Evolutionary conservation across 2,797 vertebrate species (phyloP).

Genomic region (Tympanoctomys barrerae): DNA sequence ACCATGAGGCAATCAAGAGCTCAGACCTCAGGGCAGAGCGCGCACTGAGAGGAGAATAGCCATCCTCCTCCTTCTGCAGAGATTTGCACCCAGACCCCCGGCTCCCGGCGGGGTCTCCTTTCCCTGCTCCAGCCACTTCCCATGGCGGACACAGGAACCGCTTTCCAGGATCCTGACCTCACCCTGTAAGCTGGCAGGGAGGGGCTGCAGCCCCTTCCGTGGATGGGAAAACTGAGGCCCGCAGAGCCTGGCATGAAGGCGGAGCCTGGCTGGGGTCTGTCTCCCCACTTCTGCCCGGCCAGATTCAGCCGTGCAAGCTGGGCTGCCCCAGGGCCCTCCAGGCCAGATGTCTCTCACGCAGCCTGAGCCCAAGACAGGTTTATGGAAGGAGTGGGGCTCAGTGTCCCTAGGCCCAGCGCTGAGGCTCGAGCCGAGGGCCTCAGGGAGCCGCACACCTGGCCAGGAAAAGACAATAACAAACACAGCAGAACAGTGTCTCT

Average conservation of each 20-base stretch:
- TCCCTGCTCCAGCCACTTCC: not conserved
- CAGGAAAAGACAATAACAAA: slow-evolving; percentile 86
- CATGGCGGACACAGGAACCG: accelerated
- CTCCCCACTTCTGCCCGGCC: not conserved
- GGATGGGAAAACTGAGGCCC: not conserved
- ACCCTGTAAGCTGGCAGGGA: not conserved
- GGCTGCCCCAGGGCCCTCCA: not conserved
- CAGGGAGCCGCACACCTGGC: slow-evolving; percentile 51
- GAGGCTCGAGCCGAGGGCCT: not conserved
- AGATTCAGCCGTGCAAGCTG: not conserved
- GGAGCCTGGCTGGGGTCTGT: accelerated
- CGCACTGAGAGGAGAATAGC: not conserved
- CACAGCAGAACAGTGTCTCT: slow-evolving; percentile 92
- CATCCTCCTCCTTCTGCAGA: too few relatives aligned
- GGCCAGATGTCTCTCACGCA: accelerated
- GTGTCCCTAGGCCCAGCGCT: accelerated
- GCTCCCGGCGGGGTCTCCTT: accelerated
- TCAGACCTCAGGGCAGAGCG: accelerated
- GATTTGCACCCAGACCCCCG: not conserved
- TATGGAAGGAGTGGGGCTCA: accelerated
- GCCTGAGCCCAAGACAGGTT: not conserved
- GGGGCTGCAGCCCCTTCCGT: accelerated
- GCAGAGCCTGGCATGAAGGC: not conserved
- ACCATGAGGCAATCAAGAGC: not conserved
- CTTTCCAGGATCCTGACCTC: accelerated